These are phyloP conservation scores for Montipora capitata DNA, from an alignment of 92 coral and sea anemone species.

Conservation along the genomic window DNA sequence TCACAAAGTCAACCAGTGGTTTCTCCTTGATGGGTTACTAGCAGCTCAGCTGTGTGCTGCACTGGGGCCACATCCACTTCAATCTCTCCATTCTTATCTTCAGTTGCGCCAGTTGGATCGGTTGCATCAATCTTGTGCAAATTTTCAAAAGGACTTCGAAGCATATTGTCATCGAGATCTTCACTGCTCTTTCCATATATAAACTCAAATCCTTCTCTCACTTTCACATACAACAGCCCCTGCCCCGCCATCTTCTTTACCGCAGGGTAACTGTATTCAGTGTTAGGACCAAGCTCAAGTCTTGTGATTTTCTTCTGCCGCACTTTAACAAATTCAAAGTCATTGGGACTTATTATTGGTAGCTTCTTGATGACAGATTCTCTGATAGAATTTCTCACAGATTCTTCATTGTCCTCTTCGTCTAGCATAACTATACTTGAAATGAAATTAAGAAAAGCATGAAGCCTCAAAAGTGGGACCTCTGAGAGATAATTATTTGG, in stretches of 20 bases:
- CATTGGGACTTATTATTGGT: conserved; percentile 42
- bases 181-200: background rate
- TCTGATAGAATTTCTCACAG: conserved; percentile 39
- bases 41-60: conserved; percentile 12
- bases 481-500: background rate
- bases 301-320: conserved; percentile 5
- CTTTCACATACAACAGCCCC: conserved; percentile 53
- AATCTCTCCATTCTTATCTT: background rate
- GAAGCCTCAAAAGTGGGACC: background rate
- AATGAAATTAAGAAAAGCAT: conserved; percentile 3
- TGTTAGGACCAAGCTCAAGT: conserved; percentile 51
- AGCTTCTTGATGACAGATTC: conserved; percentile 20
- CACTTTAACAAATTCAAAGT: conserved; percentile 48
- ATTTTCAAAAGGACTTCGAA: background rate
- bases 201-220: conserved; percentile 8
- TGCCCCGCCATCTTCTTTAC: conserved; percentile 68
- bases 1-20: background rate
- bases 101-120: background rate
- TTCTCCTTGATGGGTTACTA: conserved; percentile 6
- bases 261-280: conserved; percentile 63
- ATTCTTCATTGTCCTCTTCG: conserved; percentile 61
- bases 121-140: background rate
- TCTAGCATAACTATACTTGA: conserved; percentile 5
- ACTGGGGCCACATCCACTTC: background rate
- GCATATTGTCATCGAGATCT: background rate